These are phyloP conservation scores for Drosophila picticornis DNA, from an alignment of 2,888 invertebrate genomes.

Conservation along the genomic window DNA sequence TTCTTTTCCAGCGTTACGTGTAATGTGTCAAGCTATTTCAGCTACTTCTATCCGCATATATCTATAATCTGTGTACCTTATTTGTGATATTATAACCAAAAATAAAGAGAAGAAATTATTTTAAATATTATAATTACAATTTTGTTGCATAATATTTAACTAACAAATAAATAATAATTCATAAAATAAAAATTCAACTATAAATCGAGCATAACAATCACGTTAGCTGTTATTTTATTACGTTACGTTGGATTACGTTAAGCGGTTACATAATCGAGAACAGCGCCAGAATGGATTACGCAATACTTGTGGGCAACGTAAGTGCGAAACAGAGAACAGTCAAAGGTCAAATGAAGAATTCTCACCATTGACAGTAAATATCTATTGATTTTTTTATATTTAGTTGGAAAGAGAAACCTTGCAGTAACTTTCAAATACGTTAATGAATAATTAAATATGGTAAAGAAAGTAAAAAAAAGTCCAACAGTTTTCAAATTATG, in stretches of 20 bases:
- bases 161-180: constrained; percentile 21
- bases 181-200: background rate
- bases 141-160: constrained; percentile 51
- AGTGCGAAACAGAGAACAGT: constrained; percentile 34
- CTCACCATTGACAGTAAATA: background rate
- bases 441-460: background rate
- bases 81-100: constrained; percentile 80
- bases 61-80: constrained; percentile 78
- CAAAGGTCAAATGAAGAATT: constrained; percentile 50
- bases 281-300: constrained; percentile 68
- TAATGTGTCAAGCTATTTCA: constrained; percentile 56
- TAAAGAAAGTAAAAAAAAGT: background rate
- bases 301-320: constrained; percentile 58
- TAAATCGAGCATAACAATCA: constrained; percentile 19
- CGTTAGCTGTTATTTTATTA: constrained; percentile 29
- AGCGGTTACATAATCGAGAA: constrained; percentile 60
- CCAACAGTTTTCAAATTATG: background rate
- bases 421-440: background rate
- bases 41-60: constrained; percentile 45
- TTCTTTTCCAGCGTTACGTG: constrained; percentile 58
- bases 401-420: background rate
- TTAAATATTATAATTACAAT: constrained; percentile 50
- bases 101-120: constrained; percentile 26
- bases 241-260: constrained; percentile 28
- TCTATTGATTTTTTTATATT: constrained; percentile 21